Evolutionary conservation across 1,140 invertebrate genomes (phyloP).

Genomic region (Leptoteleia sp.): DNA sequence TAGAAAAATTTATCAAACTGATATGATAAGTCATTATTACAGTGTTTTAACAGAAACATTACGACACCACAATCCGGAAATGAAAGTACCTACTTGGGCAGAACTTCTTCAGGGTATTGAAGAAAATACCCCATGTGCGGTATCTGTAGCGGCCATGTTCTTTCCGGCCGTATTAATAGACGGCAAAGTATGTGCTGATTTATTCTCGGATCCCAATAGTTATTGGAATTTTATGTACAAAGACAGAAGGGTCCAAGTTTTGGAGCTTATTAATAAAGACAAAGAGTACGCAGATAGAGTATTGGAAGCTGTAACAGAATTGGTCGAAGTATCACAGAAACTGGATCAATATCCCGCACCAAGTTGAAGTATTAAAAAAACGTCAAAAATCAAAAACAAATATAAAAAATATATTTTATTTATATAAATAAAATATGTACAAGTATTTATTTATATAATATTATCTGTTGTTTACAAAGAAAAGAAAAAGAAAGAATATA

Average conservation of each 20-base stretch:
- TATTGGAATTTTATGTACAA: constrained; percentile 69
- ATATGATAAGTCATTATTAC: constrained; percentile 76
- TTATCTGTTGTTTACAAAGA: constrained; percentile 9
- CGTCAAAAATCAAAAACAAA: constrained; percentile 9
- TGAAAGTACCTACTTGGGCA: constrained; percentile 66
- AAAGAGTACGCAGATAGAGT: constrained; percentile 67
- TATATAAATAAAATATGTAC: constrained; percentile 25
- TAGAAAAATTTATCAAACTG: constrained; percentile 64
- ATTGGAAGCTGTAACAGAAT: constrained; percentile 69
- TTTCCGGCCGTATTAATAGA: constrained; percentile 74
- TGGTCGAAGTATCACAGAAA: constrained; percentile 70
- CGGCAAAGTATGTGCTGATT: constrained; percentile 50
- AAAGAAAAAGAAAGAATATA: no score
- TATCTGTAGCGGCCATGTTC: constrained; percentile 69
- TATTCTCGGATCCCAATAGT: constrained; percentile 62
- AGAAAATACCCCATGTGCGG: constrained; percentile 73
- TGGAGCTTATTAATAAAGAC: constrained; percentile 67
- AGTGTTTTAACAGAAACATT: constrained; percentile 67
- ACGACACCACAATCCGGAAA: constrained; percentile 17
- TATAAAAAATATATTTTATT: constrained; percentile 24
- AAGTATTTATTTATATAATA: not conserved
- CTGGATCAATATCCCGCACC: constrained; percentile 65
- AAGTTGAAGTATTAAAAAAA: constrained; percentile 20
- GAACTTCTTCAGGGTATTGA: constrained; percentile 72
- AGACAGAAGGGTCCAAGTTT: constrained; percentile 63